A percentile compares a stretch with the other conserved stretches of the same genome.
Conservation (phyloP, 2,888 invertebrate genomes). For the Tipula helvola region DNA sequence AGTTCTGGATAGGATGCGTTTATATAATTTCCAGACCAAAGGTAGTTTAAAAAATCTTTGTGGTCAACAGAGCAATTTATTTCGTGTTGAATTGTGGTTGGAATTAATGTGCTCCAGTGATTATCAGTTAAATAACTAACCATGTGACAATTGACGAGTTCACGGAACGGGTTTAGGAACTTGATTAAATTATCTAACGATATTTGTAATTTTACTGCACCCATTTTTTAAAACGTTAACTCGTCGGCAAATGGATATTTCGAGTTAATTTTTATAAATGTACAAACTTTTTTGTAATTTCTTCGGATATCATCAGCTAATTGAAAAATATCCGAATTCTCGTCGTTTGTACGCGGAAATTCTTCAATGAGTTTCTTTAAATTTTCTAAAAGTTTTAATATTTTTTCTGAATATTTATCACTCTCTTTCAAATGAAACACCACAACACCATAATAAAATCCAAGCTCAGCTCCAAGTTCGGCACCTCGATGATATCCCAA, state of each 20-base stretch:
- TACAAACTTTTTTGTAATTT: constrained; percentile 55
- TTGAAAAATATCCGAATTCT: constrained; percentile 50
- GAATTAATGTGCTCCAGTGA: constrained; percentile 50
- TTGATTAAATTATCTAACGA: constrained; percentile 40
- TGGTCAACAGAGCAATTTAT: constrained; percentile 35
- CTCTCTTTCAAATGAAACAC: constrained; percentile 37
- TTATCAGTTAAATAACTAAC: constrained; percentile 56
- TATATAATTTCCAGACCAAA: constrained; percentile 34
- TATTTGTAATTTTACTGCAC: constrained; percentile 22
- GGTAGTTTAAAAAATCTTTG: constrained; percentile 31
- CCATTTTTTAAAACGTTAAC: constrained; percentile 44
- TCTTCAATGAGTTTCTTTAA: constrained; percentile 44
- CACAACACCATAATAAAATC: constrained; percentile 53
- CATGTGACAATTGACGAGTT: constrained; percentile 65
- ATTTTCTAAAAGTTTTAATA: constrained; percentile 40
- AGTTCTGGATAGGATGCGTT: constrained; percentile 8
- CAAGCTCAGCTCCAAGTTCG: constrained; percentile 64
- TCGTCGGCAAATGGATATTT: constrained; percentile 42
- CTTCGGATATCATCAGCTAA: constrained; percentile 50
- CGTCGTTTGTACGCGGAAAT: constrained; percentile 54
- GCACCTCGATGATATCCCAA: constrained; percentile 66
- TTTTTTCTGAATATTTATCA: constrained; percentile 39
- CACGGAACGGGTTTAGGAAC: constrained; percentile 46
- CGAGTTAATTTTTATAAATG: constrained; percentile 48
- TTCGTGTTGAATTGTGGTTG: constrained; percentile 39